Evolutionary conservation across 53 echinoderm and acorn worm species (phyloP), one percentile per base, ranked within the genome.

Genomic region (Henricia sp.): DNA sequence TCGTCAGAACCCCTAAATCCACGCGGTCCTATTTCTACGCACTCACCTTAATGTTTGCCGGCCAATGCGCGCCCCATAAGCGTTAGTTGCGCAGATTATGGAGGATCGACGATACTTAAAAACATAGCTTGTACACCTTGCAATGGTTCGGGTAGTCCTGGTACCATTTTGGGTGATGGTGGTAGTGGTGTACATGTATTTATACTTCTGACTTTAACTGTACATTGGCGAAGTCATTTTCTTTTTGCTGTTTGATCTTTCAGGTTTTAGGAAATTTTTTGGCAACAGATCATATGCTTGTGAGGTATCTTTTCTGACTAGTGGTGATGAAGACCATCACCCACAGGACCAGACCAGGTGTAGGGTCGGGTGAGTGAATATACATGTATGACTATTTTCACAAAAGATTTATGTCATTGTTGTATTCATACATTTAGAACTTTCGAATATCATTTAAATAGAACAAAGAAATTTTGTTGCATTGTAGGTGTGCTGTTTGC

Each of bases 231-330:
- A n/a, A n/a, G n/a, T 60, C 12, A 9, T 60, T 4, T 60, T 8
- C 23, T 60, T 60, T 33, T 10, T 33, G n/a, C 21, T 8, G 3
- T 25, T 57, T 9, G 16, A 60, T 2, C 29, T 19, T 3, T 34
- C 62, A 96, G 96, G 96, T 78, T 84, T 92, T 11, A 85, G 90
- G 92, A 87, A 90, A 71, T 93, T 82, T 50, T 64, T 96, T 57
- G 75, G 77, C 16, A 92, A 96, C 68, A 87, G 90, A 62, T 85
- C 88, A 1, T 96, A 96, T 51, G 36, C 74, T 56, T 93, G 91
- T 19, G 91, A 91, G 44, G 94, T 96, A 11, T 67, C 85, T 1
- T 96, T 91, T 40, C 80, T 94, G 41, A 90, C 93, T 2, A 92
- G 82, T 41, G 83, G 70, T 10, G 94, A 96, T 82, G 87, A 91